Evolutionary conservation across 2,888 invertebrate genomes (phyloP), one percentile per base, ranked within the genome.

Genomic region (Drosophila pseudotakahashii): DNA sequence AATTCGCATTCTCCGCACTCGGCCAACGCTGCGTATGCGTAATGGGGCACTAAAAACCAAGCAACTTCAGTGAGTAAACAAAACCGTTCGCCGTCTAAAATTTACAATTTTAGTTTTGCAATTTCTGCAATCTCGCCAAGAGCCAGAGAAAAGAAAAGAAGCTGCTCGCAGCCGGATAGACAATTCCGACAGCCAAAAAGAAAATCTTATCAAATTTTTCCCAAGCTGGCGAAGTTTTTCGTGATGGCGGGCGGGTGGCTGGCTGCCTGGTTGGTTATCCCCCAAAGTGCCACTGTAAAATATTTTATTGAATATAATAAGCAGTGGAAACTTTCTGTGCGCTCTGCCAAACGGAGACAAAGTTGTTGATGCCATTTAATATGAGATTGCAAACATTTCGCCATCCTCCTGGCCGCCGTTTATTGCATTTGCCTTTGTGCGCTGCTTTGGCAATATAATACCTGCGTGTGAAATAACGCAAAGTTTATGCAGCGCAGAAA

Each of bases 391-490:
- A 85, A 81, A 81, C 79, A 77, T 58, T 78, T 78, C 78, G 54
- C 53, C 50, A 47, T 39, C 26, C 53, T 32, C 47, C 39, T 30
- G 42, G 3, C 34, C 53, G 9, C 19, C 75, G 68, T 75, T 78
- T 77, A 83, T 82, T 81, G 83, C 83, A 82, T 67, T 82, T 69
- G 70, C 81, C 75, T 81, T 80, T 80, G 81, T 83, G 60, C 76
- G 26, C 64, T 67, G 80, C 79, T 76, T 75, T 50, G 62, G 84
- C 70, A 81, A 82, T 86, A 77, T 82, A 83, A 82, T 82, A 82
- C 82, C 82, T 82, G 82, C 77, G 82, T 86, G 82, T 86, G 87
- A 82, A 82, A 82, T 82, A 86, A 82, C 84, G 81, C 84, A 83
- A 82, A 82, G 78, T 82, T 82, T 82, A 82, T 78, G 86, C 87